Evolutionary conservation across 2,797 vertebrate species (phyloP).

Genomic region (Oryzias sinensis): DNA sequence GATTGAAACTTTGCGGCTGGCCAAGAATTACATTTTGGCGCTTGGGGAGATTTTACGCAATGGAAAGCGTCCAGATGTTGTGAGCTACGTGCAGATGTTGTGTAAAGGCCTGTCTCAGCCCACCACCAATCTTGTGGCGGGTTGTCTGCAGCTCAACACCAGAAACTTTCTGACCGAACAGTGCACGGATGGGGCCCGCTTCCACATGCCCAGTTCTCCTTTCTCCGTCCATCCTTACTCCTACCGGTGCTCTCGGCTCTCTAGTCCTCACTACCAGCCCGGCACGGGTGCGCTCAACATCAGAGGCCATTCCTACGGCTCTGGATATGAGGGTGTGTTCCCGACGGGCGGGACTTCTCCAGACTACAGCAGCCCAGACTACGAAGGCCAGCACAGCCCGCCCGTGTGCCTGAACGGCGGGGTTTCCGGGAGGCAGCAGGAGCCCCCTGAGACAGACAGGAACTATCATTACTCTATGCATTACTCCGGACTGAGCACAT

Average conservation of each 20-base stretch:
- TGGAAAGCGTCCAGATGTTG: conserved; percentile 95
- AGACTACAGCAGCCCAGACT: conserved; percentile 94
- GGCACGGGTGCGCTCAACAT: conserved; percentile 81
- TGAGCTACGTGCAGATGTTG: conserved; percentile 95
- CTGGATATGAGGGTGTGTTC: conserved; percentile 86
- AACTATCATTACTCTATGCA: conserved; percentile 98
- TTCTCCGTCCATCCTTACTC: conserved; percentile 92
- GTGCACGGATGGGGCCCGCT: conserved; percentile 86
- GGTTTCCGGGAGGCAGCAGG: conserved; percentile 87
- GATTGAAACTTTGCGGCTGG: conserved; percentile 93
- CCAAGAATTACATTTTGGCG: conserved; percentile 97
- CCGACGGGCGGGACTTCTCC: conserved; percentile 88
- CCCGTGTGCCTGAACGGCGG: conserved; percentile 91
- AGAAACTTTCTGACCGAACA: conserved; percentile 96
- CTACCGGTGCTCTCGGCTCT: conserved; percentile 89
- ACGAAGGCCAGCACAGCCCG: conserved; percentile 91
- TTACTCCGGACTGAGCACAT: conserved; percentile 87
- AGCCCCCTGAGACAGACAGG: conserved; percentile 89
- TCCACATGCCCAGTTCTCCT: conserved; percentile 87
- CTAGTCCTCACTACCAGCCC: conserved; percentile 88
- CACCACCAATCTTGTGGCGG: conserved; percentile 97
- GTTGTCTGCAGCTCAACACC: conserved; percentile 97
- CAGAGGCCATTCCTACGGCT: conserved; percentile 84
- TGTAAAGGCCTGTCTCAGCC: conserved; percentile 97
- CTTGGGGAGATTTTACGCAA: conserved; percentile 96